Base-by-base conservation (phyloP, 1,140 invertebrate species). In the Solen grandis region DNA sequence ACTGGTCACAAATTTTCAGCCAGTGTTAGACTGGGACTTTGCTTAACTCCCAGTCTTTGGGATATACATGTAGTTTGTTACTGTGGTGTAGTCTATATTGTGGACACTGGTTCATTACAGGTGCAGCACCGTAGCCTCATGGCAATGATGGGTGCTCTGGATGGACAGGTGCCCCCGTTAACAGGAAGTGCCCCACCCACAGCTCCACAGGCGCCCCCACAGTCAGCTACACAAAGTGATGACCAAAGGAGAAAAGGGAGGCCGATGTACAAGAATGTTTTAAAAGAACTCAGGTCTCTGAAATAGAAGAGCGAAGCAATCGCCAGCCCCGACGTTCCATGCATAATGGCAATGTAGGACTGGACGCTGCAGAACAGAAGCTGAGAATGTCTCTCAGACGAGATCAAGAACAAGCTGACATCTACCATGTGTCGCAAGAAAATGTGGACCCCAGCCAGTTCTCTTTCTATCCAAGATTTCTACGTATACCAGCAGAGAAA, bases 91-190 rank as follows among this genome's bases (percentile, higher is more conserved):
- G n/a, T n/a, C n/a, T n/a, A n/a, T n/a, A n/a, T n/a, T n/a, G n/a
- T n/a, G n/a, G n/a, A n/a, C n/a, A n/a, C n/a, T n/a, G n/a, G n/a
- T n/a, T n/a, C n/a, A n/a, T n/a, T 69, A n/a, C 66, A 91, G 90
- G 87, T 87, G 46, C 90, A 91, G 68, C 89, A 91, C 55, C 82
- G 78, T 46, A 88, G 88, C 75, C 83, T 91, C 65, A 82, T 88
- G 68, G 88, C 88, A 13, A 89, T 91, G 90, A 88, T 91, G 87
- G 88, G 88, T 66, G 90, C 88, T 38, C 70, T 91, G 25, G 89
- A 89, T 81, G 85, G 75, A 35, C 27, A 72, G 38, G 57, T 29
- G 8, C 19, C 27, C 70, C 77, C 59, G 72, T 36, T 52, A 19
- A 66, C 16, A 60, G 36, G 38, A 46, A 65, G 52, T n/a, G n/a